Evolutionary conservation across 2,888 invertebrate genomes (phyloP).

Genomic region (Andrena marginata): DNA sequence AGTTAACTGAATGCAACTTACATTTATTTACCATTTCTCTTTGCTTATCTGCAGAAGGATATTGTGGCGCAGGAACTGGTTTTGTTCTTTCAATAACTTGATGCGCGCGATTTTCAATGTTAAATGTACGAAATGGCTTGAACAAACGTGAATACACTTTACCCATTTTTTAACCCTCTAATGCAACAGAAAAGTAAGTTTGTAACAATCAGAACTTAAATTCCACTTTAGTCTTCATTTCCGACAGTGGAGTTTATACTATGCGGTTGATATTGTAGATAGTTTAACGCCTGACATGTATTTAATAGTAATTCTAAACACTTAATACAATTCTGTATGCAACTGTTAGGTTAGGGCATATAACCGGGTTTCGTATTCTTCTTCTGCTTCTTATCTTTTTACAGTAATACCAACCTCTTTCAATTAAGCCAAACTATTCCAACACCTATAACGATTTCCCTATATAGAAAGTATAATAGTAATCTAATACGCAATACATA

Average conservation of each 20-base stretch:
- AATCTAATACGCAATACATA: not conserved
- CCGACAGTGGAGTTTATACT: not conserved
- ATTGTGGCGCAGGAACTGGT: conserved; percentile 89
- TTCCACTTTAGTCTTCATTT: not conserved
- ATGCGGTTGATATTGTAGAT: not conserved
- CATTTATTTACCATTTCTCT: conserved; percentile 88
- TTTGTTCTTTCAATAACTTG: conserved; percentile 89
- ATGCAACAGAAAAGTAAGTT: not conserved
- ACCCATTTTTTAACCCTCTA: conserved; percentile 87
- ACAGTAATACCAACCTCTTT: not conserved
- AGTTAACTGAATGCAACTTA: conserved; percentile 49
- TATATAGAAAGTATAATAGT: not conserved
- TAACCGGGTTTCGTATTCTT: not conserved
- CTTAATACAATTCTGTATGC: not conserved
- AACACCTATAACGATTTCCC: not conserved
- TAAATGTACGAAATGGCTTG: conserved; percentile 89
- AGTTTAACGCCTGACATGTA: not conserved
- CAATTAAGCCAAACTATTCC: not conserved
- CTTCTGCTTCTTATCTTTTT: not conserved
- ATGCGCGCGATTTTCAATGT: conserved; percentile 92
- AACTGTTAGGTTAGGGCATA: not conserved
- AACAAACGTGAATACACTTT: conserved; percentile 87
- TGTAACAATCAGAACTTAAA: conserved; percentile 13
- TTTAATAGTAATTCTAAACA: not conserved
- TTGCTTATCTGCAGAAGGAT: conserved; percentile 88